Conservation (phyloP, 1,140 invertebrate genomes). For the Proales similis region DNA sequence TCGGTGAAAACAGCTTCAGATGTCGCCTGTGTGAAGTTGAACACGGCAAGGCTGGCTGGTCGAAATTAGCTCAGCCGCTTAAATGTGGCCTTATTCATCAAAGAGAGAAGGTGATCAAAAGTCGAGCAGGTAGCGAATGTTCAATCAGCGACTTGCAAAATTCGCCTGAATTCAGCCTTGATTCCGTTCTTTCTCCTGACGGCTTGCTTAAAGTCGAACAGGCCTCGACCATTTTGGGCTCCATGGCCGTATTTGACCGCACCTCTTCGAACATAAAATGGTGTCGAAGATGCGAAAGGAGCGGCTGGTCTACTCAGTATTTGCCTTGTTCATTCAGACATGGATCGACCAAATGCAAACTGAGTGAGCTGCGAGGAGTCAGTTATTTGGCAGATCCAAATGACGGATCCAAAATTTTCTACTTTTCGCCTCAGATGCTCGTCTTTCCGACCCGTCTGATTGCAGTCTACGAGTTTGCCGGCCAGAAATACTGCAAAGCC, state of each 20-base stretch:
- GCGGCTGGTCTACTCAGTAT: conserved; percentile 1
- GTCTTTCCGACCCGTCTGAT: conserved; percentile 18
- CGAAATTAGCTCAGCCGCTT: conserved; percentile 19
- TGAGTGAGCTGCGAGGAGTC: background rate
- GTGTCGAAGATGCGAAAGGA: conserved; percentile 1
- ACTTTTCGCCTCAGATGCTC: background rate
- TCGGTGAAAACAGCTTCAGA: conserved; percentile 3
- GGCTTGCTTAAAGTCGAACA: too few species aligned
- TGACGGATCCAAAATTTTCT: background rate
- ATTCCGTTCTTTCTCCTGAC: too few species aligned
- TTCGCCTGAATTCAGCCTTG: too few species aligned
- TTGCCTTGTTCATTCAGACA: conserved; percentile 6
- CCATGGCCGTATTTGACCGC: too few species aligned
- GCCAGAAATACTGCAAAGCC: conserved; percentile 20
- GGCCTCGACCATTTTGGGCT: too few species aligned
- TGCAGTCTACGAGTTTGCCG: conserved; percentile 29
- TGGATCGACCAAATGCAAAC: conserved; percentile 15
- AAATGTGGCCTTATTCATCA: too few species aligned
- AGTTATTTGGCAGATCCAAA: conserved; percentile 25
- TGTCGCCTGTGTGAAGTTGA: conserved; percentile 11
- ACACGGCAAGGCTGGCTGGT: background rate
- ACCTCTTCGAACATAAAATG: conserved; percentile 5
- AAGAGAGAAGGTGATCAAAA: too few species aligned
- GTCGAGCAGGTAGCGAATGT: too few species aligned
- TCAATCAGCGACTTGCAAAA: too few species aligned